Conservation (phyloP, 2,888 invertebrate species). For the Ischnus inquisitorius region DNA sequence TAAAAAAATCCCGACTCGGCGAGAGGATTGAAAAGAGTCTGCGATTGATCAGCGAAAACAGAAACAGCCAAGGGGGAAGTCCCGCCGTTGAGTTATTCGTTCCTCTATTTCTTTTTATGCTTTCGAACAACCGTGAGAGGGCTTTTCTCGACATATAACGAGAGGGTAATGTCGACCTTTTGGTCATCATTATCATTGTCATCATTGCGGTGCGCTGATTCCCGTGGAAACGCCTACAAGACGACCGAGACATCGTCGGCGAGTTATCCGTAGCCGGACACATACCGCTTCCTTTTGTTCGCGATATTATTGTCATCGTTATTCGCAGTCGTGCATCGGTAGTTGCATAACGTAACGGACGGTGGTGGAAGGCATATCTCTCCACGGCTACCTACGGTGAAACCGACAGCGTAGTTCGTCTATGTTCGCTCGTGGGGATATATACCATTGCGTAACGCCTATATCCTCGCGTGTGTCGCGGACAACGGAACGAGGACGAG, state of each 20-base stretch:
- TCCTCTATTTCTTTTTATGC: not conserved
- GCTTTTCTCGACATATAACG: not conserved
- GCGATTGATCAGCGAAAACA: slow-evolving; percentile 37
- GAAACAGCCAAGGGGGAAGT: slow-evolving; percentile 21
- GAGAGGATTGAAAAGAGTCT: not conserved
- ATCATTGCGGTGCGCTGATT: not conserved
- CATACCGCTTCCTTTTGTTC: slow-evolving; percentile 54
- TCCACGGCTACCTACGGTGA: slow-evolving; percentile 17
- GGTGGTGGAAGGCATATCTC: slow-evolving; percentile 39
- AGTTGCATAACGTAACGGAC: slow-evolving; percentile 56
- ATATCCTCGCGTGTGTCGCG: slow-evolving; percentile 57
- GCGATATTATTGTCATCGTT: slow-evolving; percentile 54
- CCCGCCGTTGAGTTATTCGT: slow-evolving; percentile 28
- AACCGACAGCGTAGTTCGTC: not conserved
- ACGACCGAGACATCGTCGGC: not conserved
- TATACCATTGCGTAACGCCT: slow-evolving; percentile 60
- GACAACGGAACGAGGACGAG: slow-evolving; percentile 67
- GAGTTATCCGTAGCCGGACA: slow-evolving; percentile 36
- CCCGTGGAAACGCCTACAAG: slow-evolving; percentile 17
- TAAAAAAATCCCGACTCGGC: not conserved
- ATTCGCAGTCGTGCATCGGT: slow-evolving; percentile 56
- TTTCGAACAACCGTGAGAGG: not conserved
- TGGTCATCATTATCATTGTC: slow-evolving; percentile 14
- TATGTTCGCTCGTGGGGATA: not conserved
- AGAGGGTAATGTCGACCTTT: slow-evolving; percentile 4